Evolutionary conservation across 2,113 vertebrate genomes (phyloP), one percentile per base, ranked within the genome.

Genomic region (Oreotrochilus melanogaster): DNA sequence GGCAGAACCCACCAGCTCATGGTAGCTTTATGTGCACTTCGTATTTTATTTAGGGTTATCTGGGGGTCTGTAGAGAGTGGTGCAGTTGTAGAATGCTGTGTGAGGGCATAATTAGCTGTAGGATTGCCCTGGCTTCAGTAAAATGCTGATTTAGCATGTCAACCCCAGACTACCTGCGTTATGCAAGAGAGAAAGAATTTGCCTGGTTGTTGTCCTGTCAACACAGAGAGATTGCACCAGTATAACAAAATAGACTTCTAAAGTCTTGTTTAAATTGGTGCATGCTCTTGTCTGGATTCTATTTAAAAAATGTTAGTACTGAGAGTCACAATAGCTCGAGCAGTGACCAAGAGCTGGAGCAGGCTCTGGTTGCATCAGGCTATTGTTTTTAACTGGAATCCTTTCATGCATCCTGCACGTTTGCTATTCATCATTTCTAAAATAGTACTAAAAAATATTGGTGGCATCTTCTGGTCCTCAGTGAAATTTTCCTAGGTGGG

Each of bases 161-260:
- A 15, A 19, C 70, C 66, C 85, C 93, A 86, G 62, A 47, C 71
- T 88, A 94, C 94, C 95, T 95, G 92, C 47, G 1, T 93, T 91
- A 58, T 70, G 90, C 93, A 92, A 89, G 71, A 78, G 71, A 92
- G 78, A 93, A 96, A 17, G 84, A 89, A 94, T 94, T 70, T 58
- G 81, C 89, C 72, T 85, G 88, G 76, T 54, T 37, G 54, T 67
- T 45, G 66, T 37, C 58, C 93, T 92, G 94, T 94, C 95, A 96
- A 64, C 92, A 87, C 87, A 70, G n/a, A 78, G 92, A 57, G 87
- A 78, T 96, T 94, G 89, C 93, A 93, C 71, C 91, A 66, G 43
- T 23, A 0, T 17, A 76, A 50, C 62, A 80, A 80, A 82, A 74
- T 18, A 92, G 67, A 70, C 75, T 94, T 33, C 92, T 74, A 11